Conservation (phyloP, 2,888 invertebrate genomes). For the Harmothoe impar region DNA sequence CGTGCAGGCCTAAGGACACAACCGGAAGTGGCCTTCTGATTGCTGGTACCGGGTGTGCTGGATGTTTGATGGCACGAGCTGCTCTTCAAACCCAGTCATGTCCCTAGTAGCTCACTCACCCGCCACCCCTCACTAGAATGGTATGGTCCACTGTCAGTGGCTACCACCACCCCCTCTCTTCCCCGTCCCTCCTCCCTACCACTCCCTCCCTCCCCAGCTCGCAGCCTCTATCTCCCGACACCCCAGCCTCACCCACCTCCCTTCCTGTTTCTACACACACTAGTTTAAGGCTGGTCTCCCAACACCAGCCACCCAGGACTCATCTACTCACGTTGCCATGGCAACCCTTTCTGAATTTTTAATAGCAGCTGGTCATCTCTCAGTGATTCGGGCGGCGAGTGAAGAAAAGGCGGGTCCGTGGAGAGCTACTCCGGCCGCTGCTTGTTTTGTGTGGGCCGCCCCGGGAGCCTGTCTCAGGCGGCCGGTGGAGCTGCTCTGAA, state of each 20-base stretch:
- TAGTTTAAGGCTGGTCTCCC: conserved; percentile 31
- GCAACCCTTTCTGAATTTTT: conserved; percentile 59
- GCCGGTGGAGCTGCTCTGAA: not conserved
- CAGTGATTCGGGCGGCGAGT: conserved; percentile 9
- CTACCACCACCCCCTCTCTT: not conserved
- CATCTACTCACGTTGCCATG: conserved; percentile 50
- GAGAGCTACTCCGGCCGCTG: not conserved
- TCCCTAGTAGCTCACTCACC: not conserved
- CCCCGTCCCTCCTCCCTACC: not conserved
- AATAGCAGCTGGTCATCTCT: conserved; percentile 53
- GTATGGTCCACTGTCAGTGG: not conserved
- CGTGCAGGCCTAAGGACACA: not conserved
- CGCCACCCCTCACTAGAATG: not conserved
- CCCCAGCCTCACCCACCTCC: not conserved
- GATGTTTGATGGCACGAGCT: not conserved
- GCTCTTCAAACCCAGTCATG: conserved; percentile 35
- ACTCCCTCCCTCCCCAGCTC: not conserved
- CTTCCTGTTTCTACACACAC: not conserved
- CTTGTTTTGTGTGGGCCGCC: not conserved
- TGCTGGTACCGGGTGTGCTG: not conserved
- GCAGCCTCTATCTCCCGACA: not conserved
- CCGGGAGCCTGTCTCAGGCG: not conserved
- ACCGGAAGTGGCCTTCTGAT: not conserved
- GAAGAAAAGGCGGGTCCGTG: conserved; percentile 9
- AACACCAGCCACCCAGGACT: conserved; percentile 24